A percentile compares a stretch with the other conserved stretches of the same genome.
Conservation (phyloP, 1,140 invertebrate species). For the Heterodera carotae region DNA sequence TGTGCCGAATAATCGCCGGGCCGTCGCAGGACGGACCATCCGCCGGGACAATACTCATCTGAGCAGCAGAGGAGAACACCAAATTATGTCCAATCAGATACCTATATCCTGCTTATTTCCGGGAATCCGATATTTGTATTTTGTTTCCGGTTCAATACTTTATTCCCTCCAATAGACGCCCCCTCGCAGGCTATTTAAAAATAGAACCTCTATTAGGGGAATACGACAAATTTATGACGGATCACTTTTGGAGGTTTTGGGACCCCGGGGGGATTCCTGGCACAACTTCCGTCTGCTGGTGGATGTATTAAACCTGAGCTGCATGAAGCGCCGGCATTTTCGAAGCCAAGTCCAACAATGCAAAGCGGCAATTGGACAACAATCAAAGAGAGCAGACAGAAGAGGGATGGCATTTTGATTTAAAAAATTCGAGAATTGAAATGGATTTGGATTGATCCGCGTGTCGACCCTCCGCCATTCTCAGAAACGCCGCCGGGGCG, state of each 20-base stretch:
- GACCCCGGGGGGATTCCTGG: no score
- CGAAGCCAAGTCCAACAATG: conserved; percentile 12
- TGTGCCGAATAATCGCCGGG: conserved; percentile 35
- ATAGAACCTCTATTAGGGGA: no score
- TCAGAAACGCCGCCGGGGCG: neutral
- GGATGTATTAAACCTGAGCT: conserved; percentile 7
- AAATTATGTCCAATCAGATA: no score
- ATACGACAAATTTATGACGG: no score
- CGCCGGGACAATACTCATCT: conserved; percentile 45
- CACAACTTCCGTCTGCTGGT: neutral
- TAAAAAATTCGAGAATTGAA: neutral
- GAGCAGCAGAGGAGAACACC: neutral
- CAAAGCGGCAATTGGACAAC: neutral
- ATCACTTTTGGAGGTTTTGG: no score
- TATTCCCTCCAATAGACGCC: no score
- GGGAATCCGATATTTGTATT: no score
- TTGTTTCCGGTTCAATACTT: no score
- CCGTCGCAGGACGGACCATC: conserved; percentile 42
- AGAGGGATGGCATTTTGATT: neutral
- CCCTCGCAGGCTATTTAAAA: no score
- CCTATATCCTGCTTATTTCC: no score
- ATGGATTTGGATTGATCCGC: neutral
- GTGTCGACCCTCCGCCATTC: neutral
- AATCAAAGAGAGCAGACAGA: neutral
- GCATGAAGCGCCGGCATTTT: conserved; percentile 13